Evolutionary conservation across 2,888 invertebrate genomes (phyloP).

Genomic region (Nymphalis c-album): DNA sequence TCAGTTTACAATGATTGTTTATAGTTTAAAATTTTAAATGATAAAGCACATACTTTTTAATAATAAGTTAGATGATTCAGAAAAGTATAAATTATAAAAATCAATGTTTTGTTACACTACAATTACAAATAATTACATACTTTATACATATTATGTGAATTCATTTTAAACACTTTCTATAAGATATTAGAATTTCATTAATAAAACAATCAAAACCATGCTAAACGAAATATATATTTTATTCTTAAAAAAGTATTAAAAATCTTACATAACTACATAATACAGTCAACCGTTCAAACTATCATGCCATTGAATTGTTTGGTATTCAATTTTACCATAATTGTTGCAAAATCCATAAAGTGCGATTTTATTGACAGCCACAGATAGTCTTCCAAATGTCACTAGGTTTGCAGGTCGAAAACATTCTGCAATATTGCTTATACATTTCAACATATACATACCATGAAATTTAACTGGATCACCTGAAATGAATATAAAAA

Average conservation of each 20-base stretch:
- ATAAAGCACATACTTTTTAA: too few relatives aligned
- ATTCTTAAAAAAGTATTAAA: neutral
- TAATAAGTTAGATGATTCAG: neutral
- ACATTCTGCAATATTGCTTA: conserved; percentile 65
- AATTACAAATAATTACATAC: too few relatives aligned
- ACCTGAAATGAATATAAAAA: conserved; percentile 75
- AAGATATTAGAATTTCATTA: too few relatives aligned
- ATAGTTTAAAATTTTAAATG: too few relatives aligned
- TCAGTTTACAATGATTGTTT: too few relatives aligned
- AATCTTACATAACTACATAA: neutral
- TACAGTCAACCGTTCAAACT: conserved; percentile 50
- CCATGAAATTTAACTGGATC: conserved; percentile 91
- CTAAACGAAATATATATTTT: too few relatives aligned
- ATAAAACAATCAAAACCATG: too few relatives aligned
- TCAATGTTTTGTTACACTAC: neutral
- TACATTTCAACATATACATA: conserved; percentile 87
- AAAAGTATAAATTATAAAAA: neutral
- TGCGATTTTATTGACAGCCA: conserved; percentile 89
- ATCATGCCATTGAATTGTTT: conserved; percentile 83
- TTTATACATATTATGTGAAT: too few relatives aligned
- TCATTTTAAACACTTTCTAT: too few relatives aligned
- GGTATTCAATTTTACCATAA: conserved; percentile 72
- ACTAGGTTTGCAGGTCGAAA: conserved; percentile 82
- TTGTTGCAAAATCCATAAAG: conserved; percentile 83
- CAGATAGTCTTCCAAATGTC: conserved; percentile 86